Base-by-base conservation (phyloP, 37 sponge, comb jelly and placozoan species). In the Aplysina aerophoba region DNA sequence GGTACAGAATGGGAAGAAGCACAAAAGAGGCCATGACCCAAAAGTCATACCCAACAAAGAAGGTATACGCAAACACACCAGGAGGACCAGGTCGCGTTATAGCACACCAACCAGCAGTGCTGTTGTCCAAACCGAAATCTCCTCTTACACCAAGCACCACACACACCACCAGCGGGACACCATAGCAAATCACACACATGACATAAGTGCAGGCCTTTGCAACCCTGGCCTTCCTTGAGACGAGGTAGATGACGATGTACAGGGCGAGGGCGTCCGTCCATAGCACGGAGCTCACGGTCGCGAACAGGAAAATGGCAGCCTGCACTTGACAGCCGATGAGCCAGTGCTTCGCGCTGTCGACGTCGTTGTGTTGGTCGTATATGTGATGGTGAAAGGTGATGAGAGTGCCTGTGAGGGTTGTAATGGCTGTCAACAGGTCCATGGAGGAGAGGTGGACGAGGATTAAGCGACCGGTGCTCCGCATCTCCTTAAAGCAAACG, bases 231-330 rank as follows among this genome's bases (percentile, higher is more conserved):
- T 38, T 72, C 33, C 35, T 82, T 14, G 56, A 56, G 14, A 83
- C 17, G 11, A 64, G 60, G 0, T 65, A 30, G 1, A 75, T 40
- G 16, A 75, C 24, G 39, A 93, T 44, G 36, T 87, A 93, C 0
- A 81, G 84, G 5, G 90, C 88, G 58, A 93, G 74, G 8, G 78
- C 53, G 33, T 86, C 33, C 14, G 93, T 93, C 93, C 93, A 93
- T 27, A 93, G 57, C 0, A 93, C 50, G 0, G 95, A 95, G 35
- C 85, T 64, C 14, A 79, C 21, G 3, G 90, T 88, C 28, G 58
- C 80, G 68, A 87, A 95, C 24, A 69, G 25, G 8, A 90, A 93
- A 19, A 90, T 57, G 30, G 6, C 38, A 21, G 25, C 78, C 14
- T 75, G 78, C 15, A 50, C 53, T 16, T 25, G 13, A 50, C 78